These are phyloP conservation scores for Paramormyrops kingsleyae DNA, from an alignment of 2,113 vertebrate genomes.

Conservation along the genomic window DNA sequence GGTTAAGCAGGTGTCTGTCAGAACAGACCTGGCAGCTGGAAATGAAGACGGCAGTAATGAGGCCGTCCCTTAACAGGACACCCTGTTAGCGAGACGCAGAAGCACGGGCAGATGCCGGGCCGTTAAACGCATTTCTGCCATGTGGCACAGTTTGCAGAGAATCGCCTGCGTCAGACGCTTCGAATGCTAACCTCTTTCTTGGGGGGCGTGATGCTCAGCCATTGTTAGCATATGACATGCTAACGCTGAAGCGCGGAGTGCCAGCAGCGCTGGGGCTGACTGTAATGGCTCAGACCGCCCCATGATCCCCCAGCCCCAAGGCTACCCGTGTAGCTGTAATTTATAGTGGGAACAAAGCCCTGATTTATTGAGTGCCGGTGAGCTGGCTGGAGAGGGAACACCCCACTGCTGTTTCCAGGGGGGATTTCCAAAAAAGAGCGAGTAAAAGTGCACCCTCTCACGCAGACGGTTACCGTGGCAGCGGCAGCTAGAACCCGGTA, in stretches of 20 bases:
- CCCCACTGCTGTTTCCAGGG: slow-evolving; percentile 39
- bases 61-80: neutral
- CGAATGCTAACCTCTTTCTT: neutral
- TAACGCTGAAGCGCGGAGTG: neutral
- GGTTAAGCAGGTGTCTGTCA: slow-evolving; percentile 38
- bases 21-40: slow-evolving; percentile 11
- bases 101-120: neutral
- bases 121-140: neutral
- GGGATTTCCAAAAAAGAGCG: slow-evolving; percentile 15
- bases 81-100: neutral
- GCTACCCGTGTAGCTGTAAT: slow-evolving; percentile 22
- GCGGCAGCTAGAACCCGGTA: slow-evolving; percentile 27
- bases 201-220: neutral
- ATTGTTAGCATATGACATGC: too few species aligned
- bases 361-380: slow-evolving; percentile 33
- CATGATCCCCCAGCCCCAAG: neutral
- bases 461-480: neutral
- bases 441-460: slow-evolving; percentile 16
- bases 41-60: neutral
- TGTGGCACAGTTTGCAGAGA: neutral
- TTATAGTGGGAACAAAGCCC: slow-evolving; percentile 37
- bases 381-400: neutral
- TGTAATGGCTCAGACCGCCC: neutral
- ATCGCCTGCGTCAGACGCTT: neutral
- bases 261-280: neutral